These are phyloP conservation scores for Ptilodon capucinus DNA, from an alignment of 2,888 invertebrate genomes.

Conservation along the genomic window DNA sequence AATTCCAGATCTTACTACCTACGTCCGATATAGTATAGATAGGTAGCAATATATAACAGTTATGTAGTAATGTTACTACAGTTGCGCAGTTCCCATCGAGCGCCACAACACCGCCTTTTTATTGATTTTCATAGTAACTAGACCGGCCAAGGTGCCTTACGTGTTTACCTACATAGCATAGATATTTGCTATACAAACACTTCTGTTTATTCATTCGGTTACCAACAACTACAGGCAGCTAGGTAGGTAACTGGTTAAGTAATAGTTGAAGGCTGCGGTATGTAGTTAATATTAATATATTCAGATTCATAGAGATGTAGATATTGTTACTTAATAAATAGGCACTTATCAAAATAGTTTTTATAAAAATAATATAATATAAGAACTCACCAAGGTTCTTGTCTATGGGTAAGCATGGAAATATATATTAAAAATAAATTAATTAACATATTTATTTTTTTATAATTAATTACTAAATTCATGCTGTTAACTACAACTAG, in stretches of 20 bases:
- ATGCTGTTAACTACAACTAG: constrained; percentile 26
- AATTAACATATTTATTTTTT: constrained; percentile 5
- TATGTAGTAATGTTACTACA: too few relatives aligned
- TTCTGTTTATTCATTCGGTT: neutral
- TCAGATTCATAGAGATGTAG: too few relatives aligned
- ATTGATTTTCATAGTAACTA: constrained; percentile 34
- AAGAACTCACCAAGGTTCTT: constrained; percentile 77
- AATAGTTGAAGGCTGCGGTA: neutral
- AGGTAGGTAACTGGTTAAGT: neutral
- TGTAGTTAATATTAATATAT: neutral
- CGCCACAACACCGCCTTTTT: constrained; percentile 15
- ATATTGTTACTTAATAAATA: too few relatives aligned
- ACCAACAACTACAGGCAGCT: neutral
- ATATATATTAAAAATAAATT: constrained; percentile 49
- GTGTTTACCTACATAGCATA: constrained; percentile 1
- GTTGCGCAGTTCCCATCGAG: neutral
- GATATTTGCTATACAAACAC: neutral
- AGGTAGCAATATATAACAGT: too few relatives aligned
- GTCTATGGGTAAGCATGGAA: constrained; percentile 76
- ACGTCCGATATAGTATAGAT: too few relatives aligned
- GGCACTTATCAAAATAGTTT: neutral
- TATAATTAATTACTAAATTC: constrained; percentile 20
- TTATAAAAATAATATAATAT: constrained; percentile 5
- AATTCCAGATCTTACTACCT: too few relatives aligned
- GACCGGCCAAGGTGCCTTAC: constrained; percentile 33